Percentiles rank a stretch among this genome's conserved stretches.
phyloP scores from a whole-genome alignment of 2,113 vertebrate species.

The Chitala chitala region DNA sequence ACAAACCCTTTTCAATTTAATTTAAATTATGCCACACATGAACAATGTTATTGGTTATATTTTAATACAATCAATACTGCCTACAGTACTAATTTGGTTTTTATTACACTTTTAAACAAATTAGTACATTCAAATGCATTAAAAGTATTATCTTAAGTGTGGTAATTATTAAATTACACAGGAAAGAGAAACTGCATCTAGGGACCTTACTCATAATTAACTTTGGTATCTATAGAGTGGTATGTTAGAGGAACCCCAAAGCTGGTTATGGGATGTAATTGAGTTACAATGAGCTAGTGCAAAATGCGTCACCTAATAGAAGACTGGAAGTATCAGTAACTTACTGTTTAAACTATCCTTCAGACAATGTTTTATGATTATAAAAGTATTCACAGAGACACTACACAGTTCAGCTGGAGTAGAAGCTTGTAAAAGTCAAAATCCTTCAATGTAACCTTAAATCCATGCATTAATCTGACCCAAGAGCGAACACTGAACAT shows the following conservation, averaged over 20 bases:
- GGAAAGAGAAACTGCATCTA: slow-evolving; percentile 1
- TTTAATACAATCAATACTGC: not conserved
- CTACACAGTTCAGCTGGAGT: too few species aligned
- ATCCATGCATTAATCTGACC: too few species aligned
- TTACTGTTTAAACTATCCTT: too few species aligned
- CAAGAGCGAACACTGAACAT: too few species aligned
- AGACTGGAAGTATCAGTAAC: not conserved
- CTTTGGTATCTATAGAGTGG: not conserved
- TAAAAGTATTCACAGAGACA: too few species aligned
- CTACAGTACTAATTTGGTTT: not conserved
- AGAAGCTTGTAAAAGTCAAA: too few species aligned
- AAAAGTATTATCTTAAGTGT: slow-evolving; percentile 10
- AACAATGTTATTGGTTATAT: not conserved
- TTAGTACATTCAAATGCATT: not conserved
- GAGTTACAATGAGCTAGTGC: not conserved
- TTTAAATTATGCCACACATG: too few species aligned
- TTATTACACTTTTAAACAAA: slow-evolving; percentile 7
- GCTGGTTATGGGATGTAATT: not conserved
- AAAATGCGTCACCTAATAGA: not conserved
- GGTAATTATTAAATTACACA: slow-evolving; percentile 7
- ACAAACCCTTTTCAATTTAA: too few species aligned
- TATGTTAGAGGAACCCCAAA: not conserved
- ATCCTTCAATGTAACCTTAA: too few species aligned
- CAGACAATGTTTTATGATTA: too few species aligned
- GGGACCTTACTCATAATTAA: slow-evolving; percentile 14